Percentiles rank a stretch among this genome's conserved stretches.
Conservation (phyloP, 2,888 invertebrate genomes). For the Drosophila diplacantha region DNA sequence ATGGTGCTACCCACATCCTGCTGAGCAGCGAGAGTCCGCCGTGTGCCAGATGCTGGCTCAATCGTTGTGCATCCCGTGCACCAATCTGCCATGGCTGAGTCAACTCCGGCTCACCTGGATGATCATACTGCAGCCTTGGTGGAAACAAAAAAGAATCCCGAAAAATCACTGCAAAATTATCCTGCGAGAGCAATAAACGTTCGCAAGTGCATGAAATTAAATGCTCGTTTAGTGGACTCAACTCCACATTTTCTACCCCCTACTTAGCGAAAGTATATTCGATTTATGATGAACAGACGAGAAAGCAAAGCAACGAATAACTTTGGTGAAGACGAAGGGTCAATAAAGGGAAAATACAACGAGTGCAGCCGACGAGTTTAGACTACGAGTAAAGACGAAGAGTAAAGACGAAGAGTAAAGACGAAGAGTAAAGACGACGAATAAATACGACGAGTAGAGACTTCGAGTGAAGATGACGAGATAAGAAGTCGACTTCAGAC, state of each 20-base stretch:
- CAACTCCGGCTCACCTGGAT: constrained; percentile 14
- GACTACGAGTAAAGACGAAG: background rate
- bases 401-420: no score
- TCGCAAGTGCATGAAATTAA: constrained; percentile 57
- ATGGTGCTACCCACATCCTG: background rate
- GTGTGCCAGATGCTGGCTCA: background rate
- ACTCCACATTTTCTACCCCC: constrained; percentile 16
- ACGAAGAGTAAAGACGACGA: no score
- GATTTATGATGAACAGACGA: background rate
- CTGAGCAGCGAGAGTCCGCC: background rate
- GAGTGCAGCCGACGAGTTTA: no score
- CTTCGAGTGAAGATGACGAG: no score
- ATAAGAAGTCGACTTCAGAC: background rate
- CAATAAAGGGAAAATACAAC: no score
- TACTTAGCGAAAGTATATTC: constrained; percentile 3
- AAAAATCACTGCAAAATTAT: constrained; percentile 51
- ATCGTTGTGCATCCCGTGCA: background rate
- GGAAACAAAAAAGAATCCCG: background rate
- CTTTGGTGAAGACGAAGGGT: background rate
- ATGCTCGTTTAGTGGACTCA: constrained; percentile 43
- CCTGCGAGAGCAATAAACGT: constrained; percentile 52
- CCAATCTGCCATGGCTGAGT: constrained; percentile 2
- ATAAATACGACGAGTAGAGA: background rate
- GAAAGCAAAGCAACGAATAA: background rate
- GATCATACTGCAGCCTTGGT: constrained; percentile 12